phyloP scores from a whole-genome alignment of 2,888 invertebrate species.

The Anoncus sp. region DNA sequence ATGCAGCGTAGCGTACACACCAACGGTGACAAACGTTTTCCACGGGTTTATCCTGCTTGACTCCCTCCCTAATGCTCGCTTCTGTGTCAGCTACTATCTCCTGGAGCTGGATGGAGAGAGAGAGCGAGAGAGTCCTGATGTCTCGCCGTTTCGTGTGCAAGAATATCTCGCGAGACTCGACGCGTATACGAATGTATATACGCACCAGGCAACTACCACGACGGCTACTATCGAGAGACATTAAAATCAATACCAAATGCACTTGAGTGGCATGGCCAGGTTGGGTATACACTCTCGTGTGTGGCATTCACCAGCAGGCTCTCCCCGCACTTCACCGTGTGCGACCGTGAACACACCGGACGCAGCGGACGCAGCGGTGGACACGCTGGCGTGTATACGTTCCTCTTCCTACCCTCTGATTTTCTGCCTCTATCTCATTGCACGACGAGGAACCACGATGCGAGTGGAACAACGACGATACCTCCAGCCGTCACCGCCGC shows the following conservation, averaged over 20 bases:
- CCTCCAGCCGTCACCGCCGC: conserved; percentile 50
- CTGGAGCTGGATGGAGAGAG: conserved; percentile 12
- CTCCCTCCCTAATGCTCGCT: conserved; percentile 19
- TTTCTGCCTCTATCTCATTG: conserved; percentile 25
- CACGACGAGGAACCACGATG: conserved; percentile 7
- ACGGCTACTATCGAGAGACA: conserved; percentile 68
- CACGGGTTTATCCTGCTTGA: conserved; percentile 39
- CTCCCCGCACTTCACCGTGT: conserved; percentile 22
- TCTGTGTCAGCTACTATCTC: conserved; percentile 33
- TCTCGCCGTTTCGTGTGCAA: conserved; percentile 26
- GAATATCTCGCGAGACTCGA: conserved; percentile 41
- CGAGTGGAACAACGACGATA: conserved; percentile 38
- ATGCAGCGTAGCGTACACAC: conserved; percentile 7
- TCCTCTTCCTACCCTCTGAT: conserved; percentile 21
- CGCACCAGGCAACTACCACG: conserved; percentile 50
- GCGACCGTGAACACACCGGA: conserved; percentile 40
- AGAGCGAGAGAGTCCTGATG: conserved; percentile 44
- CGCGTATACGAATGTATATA: conserved; percentile 47
- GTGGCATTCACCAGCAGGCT: conserved; percentile 52
- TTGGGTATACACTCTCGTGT: conserved; percentile 32
- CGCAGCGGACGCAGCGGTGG: conserved; percentile 33
- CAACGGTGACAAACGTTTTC: conserved; percentile 54
- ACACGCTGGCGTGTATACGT: conserved; percentile 15
- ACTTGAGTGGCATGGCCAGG: conserved; percentile 74
- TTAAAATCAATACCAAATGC: conserved; percentile 78